Evolutionary conservation across 2,797 vertebrate genomes (phyloP), one percentile per base, ranked within the genome.

Genomic region (Ataeniobius toweri): DNA sequence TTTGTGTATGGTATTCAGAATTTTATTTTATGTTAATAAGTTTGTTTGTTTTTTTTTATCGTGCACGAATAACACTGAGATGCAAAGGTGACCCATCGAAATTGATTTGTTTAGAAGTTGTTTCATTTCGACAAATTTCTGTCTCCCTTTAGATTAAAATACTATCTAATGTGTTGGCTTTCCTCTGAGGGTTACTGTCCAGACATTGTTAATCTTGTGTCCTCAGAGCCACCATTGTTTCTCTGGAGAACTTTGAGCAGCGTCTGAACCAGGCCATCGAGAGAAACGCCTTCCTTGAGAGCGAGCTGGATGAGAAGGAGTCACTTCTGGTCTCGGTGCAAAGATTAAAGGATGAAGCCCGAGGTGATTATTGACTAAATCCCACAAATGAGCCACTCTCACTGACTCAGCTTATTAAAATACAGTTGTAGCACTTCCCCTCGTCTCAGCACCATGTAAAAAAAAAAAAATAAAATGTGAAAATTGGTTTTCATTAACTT

Each of bases 191-290:
- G 18, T 6, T 22, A 7, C 53, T 65, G 8, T 39, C 31, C 18
- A 31, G 31, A 8, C 7, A 20, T 63, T 20, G 59, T 22, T 39
- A 4, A 13, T 12, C 16, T n/a, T 0, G 4, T 51, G 46, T 65
- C 16, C 24, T 82, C 94, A 99, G 98, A 90, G 97, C 98, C 24
- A 98, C 97, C 31, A 98, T 99, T 81, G 96, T 97, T 92, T 99
- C 98, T 31, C 93, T 99, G 94, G 98, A 99, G 95, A 98, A 98
- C 93, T 99, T 99, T 75, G 98, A 99, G 93, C 97, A 97, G 91
- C 97, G 98, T 79, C 94, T 99, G 92, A 99, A 99, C 95, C 97
- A 98, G 93, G 98, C 98, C 83, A 99, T 99, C 81, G 98, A 99
- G 93, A 96, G 98, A 92, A 99, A 99, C 70, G 98, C 98, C 0